Evolutionary conservation across 2,888 invertebrate species (phyloP), one percentile per base, ranked within the genome.

Genomic region (Latheticus oryzae): DNA sequence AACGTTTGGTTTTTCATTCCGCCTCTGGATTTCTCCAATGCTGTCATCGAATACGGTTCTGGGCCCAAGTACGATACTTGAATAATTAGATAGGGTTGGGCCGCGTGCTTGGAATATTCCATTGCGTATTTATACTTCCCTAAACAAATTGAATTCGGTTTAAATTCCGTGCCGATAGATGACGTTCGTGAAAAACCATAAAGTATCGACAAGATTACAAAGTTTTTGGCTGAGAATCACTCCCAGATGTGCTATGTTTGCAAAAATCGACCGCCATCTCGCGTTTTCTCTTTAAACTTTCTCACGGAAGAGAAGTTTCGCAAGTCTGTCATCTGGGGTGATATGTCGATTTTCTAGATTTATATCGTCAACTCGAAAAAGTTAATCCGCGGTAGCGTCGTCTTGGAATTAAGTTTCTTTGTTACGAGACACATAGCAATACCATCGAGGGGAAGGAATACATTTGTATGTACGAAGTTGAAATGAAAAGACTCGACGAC

Each of bases 1-100:
- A n/a, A n/a, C n/a, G n/a, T 64, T 60, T 59, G 48, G 53, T 53
- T 60, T 62, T 64, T 53, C 54, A 45, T 62, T 59, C 51, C 47
- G 48, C 15, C 30, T 21, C 52, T 58, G 61, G 51, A 59, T 54
- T 60, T 61, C 51, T 60, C 38, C 28, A 45, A 57, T 56, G 57
- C 58, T 55, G 61, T 61, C 63, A 63, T 48, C 48, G 51, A 62
- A 58, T 53, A 58, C 61, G 52, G 60, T 16, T 51, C 60, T 47
- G 40, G 53, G n/a, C 51, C 58, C 58, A 60, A 56, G 60, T 63
- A 63, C 62, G 62, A 65, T 67, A 53, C 61, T 55, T 56, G 55
- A 62, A 63, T 65, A 63, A 61, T 63, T 64, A 64, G 58, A 61
- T 64, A 24, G 52, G 30, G 54, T 51, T 47, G 37, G 17, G 12